Evolutionary conservation across 2,888 invertebrate genomes (phyloP).

Genomic region (Venustoraphidia nigricollis): DNA sequence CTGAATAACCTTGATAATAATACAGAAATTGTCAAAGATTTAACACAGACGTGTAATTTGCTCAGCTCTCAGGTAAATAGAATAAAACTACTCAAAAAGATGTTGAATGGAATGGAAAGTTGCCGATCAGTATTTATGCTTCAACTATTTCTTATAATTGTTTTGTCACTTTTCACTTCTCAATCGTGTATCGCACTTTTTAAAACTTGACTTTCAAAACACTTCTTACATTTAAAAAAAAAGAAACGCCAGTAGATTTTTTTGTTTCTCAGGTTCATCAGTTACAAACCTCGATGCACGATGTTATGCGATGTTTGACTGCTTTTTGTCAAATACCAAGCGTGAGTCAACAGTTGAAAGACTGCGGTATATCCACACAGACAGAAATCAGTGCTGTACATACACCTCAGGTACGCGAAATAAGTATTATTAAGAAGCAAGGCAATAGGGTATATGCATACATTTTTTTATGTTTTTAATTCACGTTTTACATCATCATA

Average conservation of each 20-base stretch:
- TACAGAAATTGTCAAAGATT: conserved; percentile 49
- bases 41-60: conserved; percentile 59
- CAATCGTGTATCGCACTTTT: too few species aligned
- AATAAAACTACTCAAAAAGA: too few species aligned
- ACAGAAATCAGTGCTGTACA: conserved; percentile 67
- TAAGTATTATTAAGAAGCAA: too few species aligned
- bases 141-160: neutral
- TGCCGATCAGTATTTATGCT: neutral
- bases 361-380: conserved; percentile 50
- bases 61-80: conserved; percentile 51
- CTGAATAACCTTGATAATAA: conserved; percentile 27
- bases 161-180: neutral
- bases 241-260: neutral
- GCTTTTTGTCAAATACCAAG: conserved; percentile 27
- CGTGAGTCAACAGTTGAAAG: conserved; percentile 18
- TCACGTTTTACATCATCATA: too few species aligned
- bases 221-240: too few species aligned
- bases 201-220: too few species aligned
- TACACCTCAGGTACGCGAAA: conserved; percentile 49
- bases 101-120: neutral
- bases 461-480: too few species aligned
- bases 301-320: conserved; percentile 56
- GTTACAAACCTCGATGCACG: conserved; percentile 62
- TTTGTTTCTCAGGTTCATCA: conserved; percentile 47
- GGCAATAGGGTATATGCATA: too few species aligned